Conservation (phyloP, 2,797 vertebrate genomes). For the Siniperca scherzeri region DNA sequence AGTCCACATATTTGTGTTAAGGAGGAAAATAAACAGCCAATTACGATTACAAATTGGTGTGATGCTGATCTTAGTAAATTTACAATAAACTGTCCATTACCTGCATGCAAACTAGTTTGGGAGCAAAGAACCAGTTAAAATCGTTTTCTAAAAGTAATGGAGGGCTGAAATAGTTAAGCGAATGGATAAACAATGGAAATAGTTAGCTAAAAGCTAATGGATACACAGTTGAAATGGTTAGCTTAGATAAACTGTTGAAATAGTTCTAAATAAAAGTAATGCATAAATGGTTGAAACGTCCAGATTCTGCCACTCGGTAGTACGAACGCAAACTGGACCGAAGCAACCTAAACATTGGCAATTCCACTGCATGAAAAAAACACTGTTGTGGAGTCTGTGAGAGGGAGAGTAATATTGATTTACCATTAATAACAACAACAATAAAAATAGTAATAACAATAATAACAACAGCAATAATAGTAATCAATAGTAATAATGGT, state of each 20-base stretch:
- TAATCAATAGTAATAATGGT: too few relatives aligned
- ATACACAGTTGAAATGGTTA: not conserved
- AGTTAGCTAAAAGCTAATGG: not conserved
- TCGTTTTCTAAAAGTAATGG: not conserved
- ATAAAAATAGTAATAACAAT: too few relatives aligned
- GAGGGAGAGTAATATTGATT: too few relatives aligned
- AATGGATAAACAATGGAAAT: not conserved
- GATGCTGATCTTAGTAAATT: not conserved
- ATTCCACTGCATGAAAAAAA: not conserved
- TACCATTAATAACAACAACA: too few relatives aligned
- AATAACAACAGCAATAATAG: too few relatives aligned
- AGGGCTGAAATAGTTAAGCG: not conserved
- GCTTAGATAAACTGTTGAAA: not conserved
- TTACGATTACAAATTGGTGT: not conserved
- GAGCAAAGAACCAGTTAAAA: not conserved
- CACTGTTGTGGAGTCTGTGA: too few relatives aligned
- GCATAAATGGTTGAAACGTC: not conserved
- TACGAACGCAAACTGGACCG: not conserved
- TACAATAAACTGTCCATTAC: not conserved
- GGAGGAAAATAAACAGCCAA: not conserved
- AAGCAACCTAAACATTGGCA: not conserved
- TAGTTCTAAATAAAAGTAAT: too few relatives aligned
- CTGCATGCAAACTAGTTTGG: not conserved
- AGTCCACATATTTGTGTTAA: not conserved
- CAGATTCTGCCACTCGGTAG: not conserved